A percentile compares a stretch with the other conserved stretches of the same genome.
Evolutionary conservation across 2,113 vertebrate genomes (phyloP).

Genomic region (Pseudopodoces humilis): DNA sequence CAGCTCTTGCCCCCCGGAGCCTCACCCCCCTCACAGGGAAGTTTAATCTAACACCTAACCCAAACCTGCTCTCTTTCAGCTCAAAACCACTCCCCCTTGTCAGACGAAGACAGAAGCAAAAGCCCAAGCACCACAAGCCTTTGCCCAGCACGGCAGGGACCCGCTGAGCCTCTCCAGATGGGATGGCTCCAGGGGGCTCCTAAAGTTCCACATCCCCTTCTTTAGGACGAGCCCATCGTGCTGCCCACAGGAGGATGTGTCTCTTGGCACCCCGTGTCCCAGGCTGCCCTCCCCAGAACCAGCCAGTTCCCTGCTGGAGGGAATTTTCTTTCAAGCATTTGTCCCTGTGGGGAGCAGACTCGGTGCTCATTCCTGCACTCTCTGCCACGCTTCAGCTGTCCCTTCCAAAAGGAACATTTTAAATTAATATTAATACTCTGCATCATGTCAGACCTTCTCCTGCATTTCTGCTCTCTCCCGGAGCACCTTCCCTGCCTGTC

Average conservation of each 20-base stretch:
- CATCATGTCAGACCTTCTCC: neutral
- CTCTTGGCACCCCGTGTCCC: accelerated
- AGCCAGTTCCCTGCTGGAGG: neutral
- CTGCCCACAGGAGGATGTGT: accelerated
- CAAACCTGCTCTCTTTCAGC: neutral
- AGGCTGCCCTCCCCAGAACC: too few species aligned
- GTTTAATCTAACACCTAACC: accelerated
- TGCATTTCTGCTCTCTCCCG: neutral
- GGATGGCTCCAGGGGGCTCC: neutral
- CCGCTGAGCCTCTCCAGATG: neutral
- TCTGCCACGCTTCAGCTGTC: neutral
- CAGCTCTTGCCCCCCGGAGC: neutral
- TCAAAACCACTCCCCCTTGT: neutral
- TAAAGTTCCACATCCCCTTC: neutral
- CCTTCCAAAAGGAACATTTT: neutral
- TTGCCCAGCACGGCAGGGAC: neutral
- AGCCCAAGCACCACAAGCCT: neutral
- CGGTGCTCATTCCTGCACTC: neutral
- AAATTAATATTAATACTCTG: neutral
- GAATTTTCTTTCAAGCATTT: accelerated
- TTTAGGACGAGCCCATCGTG: neutral
- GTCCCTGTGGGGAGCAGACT: neutral
- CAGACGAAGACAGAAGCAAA: neutral
- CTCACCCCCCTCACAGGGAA: neutral
- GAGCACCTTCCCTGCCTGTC: neutral